These are phyloP conservation scores for Falcunculus frontatus DNA, from an alignment of 2,113 vertebrate species.

Conservation along the genomic window DNA sequence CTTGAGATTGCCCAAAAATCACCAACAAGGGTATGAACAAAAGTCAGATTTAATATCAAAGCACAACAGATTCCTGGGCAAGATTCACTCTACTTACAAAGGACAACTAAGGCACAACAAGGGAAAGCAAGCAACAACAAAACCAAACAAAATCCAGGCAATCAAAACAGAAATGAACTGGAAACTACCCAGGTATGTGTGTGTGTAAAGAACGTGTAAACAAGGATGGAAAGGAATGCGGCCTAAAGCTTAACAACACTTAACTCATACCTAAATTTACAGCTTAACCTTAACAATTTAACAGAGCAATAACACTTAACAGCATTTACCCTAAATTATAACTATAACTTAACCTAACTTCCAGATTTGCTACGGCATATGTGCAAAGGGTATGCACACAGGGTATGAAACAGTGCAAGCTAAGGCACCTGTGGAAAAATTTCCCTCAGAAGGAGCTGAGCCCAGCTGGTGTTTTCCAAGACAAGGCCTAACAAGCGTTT, in stretches of 20 bases:
- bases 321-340: background rate
- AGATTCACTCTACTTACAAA: background rate
- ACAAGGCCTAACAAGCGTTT: background rate
- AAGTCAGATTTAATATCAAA: background rate
- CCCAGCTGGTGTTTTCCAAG: background rate
- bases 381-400: background rate
- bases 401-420: background rate
- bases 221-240: background rate
- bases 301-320: background rate
- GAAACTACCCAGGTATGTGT: background rate
- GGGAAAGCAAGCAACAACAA: background rate
- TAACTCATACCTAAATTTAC: background rate
- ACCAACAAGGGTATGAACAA: background rate
- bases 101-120: background rate
- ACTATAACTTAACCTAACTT: background rate
- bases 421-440: background rate
- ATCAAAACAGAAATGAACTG: background rate
- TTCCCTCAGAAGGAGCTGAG: background rate
- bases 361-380: background rate
- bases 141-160: background rate
- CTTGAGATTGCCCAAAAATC: background rate
- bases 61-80: rapidly evolving
- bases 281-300: background rate
- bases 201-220: background rate
- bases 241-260: background rate